A percentile compares a stretch with the other conserved stretches of the same genome.
phyloP scores from a whole-genome alignment of 1,140 invertebrate genomes.

The Akabosia matsudoensis region DNA sequence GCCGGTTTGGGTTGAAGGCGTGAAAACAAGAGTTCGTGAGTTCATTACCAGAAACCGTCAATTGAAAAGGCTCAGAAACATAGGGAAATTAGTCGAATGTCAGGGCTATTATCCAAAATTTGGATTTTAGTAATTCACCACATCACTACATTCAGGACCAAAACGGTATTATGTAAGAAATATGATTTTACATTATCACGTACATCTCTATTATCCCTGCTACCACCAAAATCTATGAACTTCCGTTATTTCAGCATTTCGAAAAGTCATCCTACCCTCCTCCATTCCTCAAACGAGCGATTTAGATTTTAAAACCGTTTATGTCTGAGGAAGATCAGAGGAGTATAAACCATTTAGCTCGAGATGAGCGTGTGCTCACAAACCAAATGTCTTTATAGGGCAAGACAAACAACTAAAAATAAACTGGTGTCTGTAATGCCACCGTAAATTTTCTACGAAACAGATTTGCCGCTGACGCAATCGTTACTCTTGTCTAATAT shows the following conservation, averaged over 20 bases:
- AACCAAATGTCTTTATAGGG: slow-evolving; percentile 42
- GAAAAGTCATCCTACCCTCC: not conserved
- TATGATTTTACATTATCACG: not conserved
- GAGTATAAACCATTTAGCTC: too few species aligned
- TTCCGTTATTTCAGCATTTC: not conserved
- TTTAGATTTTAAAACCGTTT: too few species aligned
- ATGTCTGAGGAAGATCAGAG: too few species aligned
- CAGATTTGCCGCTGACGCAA: slow-evolving; percentile 11
- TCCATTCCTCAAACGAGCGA: too few species aligned
- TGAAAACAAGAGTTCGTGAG: too few species aligned
- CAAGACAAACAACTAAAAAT: slow-evolving; percentile 42
- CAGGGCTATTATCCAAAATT: too few species aligned
- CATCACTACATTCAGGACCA: not conserved
- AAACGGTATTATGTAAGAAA: not conserved
- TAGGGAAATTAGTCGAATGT: too few species aligned
- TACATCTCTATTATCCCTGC: not conserved
- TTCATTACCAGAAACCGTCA: too few species aligned
- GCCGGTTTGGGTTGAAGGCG: too few species aligned
- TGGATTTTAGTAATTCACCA: too few species aligned
- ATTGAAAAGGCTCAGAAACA: too few species aligned
- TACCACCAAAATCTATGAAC: not conserved
- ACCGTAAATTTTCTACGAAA: slow-evolving; percentile 18
- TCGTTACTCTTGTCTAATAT: not conserved
- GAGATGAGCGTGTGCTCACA: too few species aligned
- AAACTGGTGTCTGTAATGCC: slow-evolving; percentile 26